Percentiles rank a stretch among this genome's conserved stretches.
Conservation (phyloP, 2,888 invertebrate genomes). For the Andrena bicolor region DNA sequence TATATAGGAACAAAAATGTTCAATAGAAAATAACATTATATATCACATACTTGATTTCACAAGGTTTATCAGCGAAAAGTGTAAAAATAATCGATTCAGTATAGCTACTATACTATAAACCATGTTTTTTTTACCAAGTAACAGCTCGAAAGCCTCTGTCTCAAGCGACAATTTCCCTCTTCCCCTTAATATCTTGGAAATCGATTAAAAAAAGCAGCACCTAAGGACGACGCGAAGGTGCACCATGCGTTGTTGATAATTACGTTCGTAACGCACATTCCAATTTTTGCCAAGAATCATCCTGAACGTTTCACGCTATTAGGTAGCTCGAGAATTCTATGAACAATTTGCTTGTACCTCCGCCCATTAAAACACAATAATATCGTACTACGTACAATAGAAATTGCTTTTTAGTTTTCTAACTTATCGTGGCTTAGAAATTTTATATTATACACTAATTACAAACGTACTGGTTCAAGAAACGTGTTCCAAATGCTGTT, state of each 20-base stretch:
- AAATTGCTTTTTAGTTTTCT: neutral
- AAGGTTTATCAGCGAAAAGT: constrained; percentile 30
- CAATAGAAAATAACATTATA: constrained; percentile 53
- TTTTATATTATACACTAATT: constrained; percentile 19
- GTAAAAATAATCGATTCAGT: constrained; percentile 23
- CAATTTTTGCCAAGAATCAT: constrained; percentile 19
- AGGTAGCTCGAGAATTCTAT: neutral
- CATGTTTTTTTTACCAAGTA: neutral
- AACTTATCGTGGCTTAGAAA: constrained; percentile 6
- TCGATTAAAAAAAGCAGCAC: neutral
- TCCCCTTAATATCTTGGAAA: neutral
- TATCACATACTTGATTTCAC: constrained; percentile 53
- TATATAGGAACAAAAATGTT: constrained; percentile 56
- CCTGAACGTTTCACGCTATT: neutral
- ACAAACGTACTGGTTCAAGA: neutral
- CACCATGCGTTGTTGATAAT: constrained; percentile 37
- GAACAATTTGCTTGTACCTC: neutral
- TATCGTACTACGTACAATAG: neutral
- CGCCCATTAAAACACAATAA: constrained; percentile 2
- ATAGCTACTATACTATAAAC: constrained; percentile 6
- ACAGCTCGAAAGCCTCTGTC: neutral
- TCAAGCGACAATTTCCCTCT: neutral
- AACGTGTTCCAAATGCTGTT: constrained; percentile 32
- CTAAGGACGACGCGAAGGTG: constrained; percentile 7
- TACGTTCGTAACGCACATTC: neutral